Base-by-base conservation (phyloP, 2,113 vertebrate species). In the Abramis brama region DNA sequence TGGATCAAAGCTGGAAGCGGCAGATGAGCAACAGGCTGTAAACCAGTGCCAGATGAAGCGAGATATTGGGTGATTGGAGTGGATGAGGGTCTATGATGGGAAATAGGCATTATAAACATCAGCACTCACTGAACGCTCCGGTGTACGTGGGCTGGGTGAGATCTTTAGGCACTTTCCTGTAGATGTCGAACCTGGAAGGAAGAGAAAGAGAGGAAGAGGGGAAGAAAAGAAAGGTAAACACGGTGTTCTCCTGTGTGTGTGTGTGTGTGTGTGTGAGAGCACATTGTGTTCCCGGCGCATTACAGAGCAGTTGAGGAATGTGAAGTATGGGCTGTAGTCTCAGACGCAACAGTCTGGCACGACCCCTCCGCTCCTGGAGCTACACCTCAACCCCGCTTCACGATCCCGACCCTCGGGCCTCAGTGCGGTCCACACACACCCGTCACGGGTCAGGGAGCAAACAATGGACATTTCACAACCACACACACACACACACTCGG, bases 101-200 rank as follows among this genome's bases (percentile, higher is more conserved):
- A 30, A 60, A 85, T 43, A 17, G 45, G 43, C 5, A 70, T 27
- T 39, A 77, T 59, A 70, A 76, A 85, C 1, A 8, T 6, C 36
- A 27, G 23, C 94, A 99, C 98, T 99, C 94, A 99, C 98, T 99
- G 90, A 98, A 97, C 83, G 98, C 98, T 92, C 98, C 98, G 59
- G 97, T 99, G 93, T 99, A 99, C 1, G 98, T 99, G 84, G 98
- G 98, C 95, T 99, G 98, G 17, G 98, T 99, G 86, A 99, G 97
- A 94, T 99, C 98, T 96, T 99, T 99, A 92, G 98, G 98, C 88
- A 99, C 98, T 95, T 99, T 99, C 95, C 98, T 97, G 96, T 99
- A 99, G 95, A 99, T 98, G 94, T 99, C 98, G 93, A 99, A 97
- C 95, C 98, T 99, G 95, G 59, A 89, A 88, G 92, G 86, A 90